These are phyloP conservation scores for Cataglyphis albicans DNA, from an alignment of 2,888 invertebrate genomes.

Conservation along the genomic window DNA sequence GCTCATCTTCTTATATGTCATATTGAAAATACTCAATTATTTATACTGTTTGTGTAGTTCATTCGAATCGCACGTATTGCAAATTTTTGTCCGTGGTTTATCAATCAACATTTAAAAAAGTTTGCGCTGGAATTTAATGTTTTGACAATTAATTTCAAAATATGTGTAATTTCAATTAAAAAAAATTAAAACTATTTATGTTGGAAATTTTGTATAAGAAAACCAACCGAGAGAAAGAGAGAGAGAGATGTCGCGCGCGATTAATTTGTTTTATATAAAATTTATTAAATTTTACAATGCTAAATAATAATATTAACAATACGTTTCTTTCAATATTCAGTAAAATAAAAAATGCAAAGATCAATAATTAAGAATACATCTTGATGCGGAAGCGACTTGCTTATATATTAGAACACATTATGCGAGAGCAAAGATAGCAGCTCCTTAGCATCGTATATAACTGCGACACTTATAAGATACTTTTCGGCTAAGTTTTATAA, in stretches of 20 bases:
- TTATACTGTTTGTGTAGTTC: slow-evolving; percentile 3
- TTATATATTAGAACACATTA: slow-evolving; percentile 24
- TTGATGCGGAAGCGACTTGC: slow-evolving; percentile 3
- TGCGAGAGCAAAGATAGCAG: slow-evolving; percentile 2
- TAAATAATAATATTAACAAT: background rate
- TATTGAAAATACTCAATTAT: slow-evolving; percentile 23
- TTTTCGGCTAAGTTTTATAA: slow-evolving; percentile 10
- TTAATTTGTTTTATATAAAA: background rate
- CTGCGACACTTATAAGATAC: background rate
- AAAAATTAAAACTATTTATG: background rate
- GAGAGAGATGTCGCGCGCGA: too few species aligned
- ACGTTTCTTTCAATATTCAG: background rate
- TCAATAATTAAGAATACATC: background rate
- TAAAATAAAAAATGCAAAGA: background rate
- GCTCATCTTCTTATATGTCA: background rate
- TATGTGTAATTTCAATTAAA: background rate
- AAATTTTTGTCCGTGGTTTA: background rate
- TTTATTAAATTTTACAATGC: background rate
- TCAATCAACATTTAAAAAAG: background rate
- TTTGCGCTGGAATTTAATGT: background rate
- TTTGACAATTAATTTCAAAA: background rate
- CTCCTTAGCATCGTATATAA: slow-evolving; percentile 18
- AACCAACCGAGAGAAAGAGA: background rate
- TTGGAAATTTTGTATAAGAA: background rate
- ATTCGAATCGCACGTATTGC: background rate